Evolutionary conservation across 2,113 vertebrate genomes (phyloP), one percentile per base, ranked within the genome.

Genomic region (Barnardius zonarius): DNA sequence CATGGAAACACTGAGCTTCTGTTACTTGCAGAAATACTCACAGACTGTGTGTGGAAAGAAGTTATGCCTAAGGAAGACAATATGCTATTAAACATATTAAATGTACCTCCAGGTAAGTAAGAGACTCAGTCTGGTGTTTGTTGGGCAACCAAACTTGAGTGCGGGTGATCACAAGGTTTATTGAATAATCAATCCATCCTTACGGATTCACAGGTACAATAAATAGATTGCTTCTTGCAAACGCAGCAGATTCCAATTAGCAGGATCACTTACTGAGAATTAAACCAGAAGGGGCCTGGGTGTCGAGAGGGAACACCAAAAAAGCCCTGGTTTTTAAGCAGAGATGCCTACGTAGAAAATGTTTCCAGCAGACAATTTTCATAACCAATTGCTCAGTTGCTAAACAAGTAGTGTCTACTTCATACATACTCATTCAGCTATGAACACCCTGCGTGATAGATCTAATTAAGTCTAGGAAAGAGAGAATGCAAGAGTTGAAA

Each of bases 1-100:
- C 83, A 92, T 62, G 86, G 90, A 94, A 96, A 95, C 41, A 54
- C 13, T 84, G 74, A 96, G 31, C 66, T 95, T 68, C 83, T 28
- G 10, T 49, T 88, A 59, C 57, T 94, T 89, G 35, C 77, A 91
- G 52, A 62, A 94, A 86, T 74, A 73, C 14, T 86, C 72, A 88
- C 8, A 86, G 59, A 63, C 51, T 31, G 5, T 37, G 10, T 23
- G 51, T 0, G 10, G 37, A 81, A 92, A 88, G 18, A 62, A 87
- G 6, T 7, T 44, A 23, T 83, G 63, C 37, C 28, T 78, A 39
- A 91, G 43, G 49, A 92, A 87, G 39, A 31, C 51, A 84, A 23
- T 14, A 64, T 23, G 7, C 11, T 78, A 67, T 48, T 48, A 62
- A 88, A 87, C 76, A 18, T 25, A 31, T n/a, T 68, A 76, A 52